A percentile compares a stretch with the other conserved stretches of the same genome.
These are phyloP conservation scores for Prinia subflava DNA, from an alignment of 2,113 vertebrate species.

Conservation along the genomic window DNA sequence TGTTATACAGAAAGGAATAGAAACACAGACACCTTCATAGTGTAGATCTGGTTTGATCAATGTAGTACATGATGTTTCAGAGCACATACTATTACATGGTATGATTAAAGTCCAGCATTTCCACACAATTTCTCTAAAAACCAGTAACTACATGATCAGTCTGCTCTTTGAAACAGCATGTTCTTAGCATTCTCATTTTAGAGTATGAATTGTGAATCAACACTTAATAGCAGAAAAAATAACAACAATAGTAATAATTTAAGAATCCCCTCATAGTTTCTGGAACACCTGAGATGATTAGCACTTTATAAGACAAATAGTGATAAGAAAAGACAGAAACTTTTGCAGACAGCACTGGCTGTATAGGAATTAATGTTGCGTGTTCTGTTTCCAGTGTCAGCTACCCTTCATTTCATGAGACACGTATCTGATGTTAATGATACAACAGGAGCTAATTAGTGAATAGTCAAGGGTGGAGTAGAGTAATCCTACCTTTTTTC, in stretches of 20 bases:
- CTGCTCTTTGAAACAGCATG: background rate
- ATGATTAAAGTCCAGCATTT: background rate
- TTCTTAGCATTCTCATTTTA: background rate
- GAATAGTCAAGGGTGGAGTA: background rate
- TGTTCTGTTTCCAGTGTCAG: background rate
- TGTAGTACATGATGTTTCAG: background rate
- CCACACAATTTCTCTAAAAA: background rate
- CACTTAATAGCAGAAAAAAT: background rate
- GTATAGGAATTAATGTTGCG: background rate
- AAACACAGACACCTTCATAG: background rate
- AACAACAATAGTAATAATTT: too few species aligned
- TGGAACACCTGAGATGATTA: background rate
- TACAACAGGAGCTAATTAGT: constrained; percentile 6
- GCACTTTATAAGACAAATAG: background rate
- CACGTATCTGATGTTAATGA: background rate
- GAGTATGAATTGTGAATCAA: background rate
- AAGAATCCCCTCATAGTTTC: background rate
- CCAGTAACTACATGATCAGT: background rate
- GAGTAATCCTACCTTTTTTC: constrained; percentile 13
- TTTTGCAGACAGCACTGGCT: background rate
- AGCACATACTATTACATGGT: background rate
- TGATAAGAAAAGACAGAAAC: background rate
- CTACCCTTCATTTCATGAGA: background rate
- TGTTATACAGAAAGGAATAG: background rate
- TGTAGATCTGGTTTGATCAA: background rate